Base-by-base conservation (phyloP, 2,113 vertebrate species). In the Drymodes brunneopygia region DNA sequence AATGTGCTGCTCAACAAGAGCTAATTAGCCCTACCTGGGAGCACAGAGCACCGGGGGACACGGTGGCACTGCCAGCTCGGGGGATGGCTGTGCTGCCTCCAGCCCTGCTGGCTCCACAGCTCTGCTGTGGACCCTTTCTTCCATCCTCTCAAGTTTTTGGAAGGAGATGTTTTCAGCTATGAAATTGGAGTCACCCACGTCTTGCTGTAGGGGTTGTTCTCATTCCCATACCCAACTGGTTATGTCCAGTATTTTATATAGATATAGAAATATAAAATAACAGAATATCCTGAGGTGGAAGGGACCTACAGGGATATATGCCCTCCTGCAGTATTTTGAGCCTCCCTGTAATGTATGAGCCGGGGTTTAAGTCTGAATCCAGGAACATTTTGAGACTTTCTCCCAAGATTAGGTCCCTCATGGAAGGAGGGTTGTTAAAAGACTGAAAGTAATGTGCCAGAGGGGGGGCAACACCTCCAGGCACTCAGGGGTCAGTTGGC, bases 11-110 rank as follows among this genome's bases (percentile, higher is more conserved):
- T 93, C 88, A 47, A 19, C 20, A 10, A 61, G 60, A 57, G 56
- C 85, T 95, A 81, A 93, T 95, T 87, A 95, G 73, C 69, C 87
- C 81, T 44, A n/a, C 54, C 45, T 62, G 90, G 77, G 81, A 87
- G 78, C n/a, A 1, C 40, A 8, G 67, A 60, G 87, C 90, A 25
- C 90, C 7, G 0, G 72, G 92, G 94, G 90, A 93, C 42, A 10
- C 8, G 0, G 72, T 27, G 23, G 86, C 12, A 10, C 35, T 24
- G 13, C 75, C 25, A 11, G 13, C 60, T 33, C 36, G 1, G 2
- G 71, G 71, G 10, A 17, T 31, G 60, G 40, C 74, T 74, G 8
- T 2, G 2, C 67, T 65, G 67, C 67, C 77, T 60, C 64, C 60
- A n/a, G 71, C 75, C 60, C 75, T 2, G 7, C 67, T 27, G 44